Evolutionary conservation across 2,888 invertebrate species (phyloP), one percentile per base, ranked within the genome.

Genomic region (Thelaira solivaga): DNA sequence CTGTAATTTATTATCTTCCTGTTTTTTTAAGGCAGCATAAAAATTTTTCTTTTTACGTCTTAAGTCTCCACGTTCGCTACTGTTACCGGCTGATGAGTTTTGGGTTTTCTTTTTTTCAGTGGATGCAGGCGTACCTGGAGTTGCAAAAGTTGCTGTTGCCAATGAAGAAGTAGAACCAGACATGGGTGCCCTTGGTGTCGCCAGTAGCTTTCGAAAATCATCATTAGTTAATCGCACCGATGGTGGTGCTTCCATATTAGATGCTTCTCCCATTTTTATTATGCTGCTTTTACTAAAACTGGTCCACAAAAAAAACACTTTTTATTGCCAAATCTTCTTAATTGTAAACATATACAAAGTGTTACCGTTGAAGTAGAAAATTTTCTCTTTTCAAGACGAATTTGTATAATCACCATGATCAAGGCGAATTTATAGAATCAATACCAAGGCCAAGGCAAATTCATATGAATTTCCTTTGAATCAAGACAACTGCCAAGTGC

Each of bases 161-260:
- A 86, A 61, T 1, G 85, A 83, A 5, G 72, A 80, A 0, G 77
- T 80, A 0, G 81, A 49, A 10, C 84, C 83, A 0, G 83, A 64
- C 0, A 92, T 91, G 0, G 95, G 94, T 5, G 94, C 92, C 77
- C 97, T 91, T 0, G 99, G 98, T 0, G 98, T 98, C 95, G 98
- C 98, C 82, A 99, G 90, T 61, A 99, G 90, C 87, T 97, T 97
- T 67, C 98, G 93, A 86, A 99, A 99, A 90, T 99, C 99, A 87
- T 97, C 98, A 91, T 99, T 99, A 7, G 98, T 98, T 65, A 99
- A 91, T 82, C 95, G 92, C 84, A 94, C 94, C 0, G 95, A 95
- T 80, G 91, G 92, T 45, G 93, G 93, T 4, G 84, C 82, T 53
- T 86, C 87, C 81, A 83, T 71, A 43, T 86, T 83, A 6, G 71